Evolutionary conservation across 2,888 invertebrate species (phyloP).

Genomic region (Hydrotaea cyrtoneurina): DNA sequence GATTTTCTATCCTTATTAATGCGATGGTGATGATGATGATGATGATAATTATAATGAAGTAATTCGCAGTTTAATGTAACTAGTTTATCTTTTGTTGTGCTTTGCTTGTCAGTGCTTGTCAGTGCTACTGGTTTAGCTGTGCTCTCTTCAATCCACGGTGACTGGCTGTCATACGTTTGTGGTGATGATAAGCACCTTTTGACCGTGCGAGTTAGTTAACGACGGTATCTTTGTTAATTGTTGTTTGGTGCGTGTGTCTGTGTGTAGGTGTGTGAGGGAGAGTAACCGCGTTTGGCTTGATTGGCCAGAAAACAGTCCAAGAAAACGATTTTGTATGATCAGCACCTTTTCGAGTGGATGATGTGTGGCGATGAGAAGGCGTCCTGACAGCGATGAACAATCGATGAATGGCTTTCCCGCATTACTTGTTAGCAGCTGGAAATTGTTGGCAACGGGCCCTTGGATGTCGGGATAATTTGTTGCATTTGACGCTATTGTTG

Average conservation of each 20-base stretch:
- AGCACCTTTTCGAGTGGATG: background rate
- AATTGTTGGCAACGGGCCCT: background rate
- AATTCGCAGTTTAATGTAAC: slow-evolving; percentile 39
- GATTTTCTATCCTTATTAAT: slow-evolving; percentile 49
- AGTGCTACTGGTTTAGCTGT: slow-evolving; percentile 7
- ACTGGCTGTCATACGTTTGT: background rate
- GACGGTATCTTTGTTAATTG: too few relatives aligned
- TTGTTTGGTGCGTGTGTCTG: too few relatives aligned
- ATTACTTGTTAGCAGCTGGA: background rate
- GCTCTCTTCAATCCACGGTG: background rate
- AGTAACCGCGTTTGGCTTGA: background rate
- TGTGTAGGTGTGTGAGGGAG: background rate
- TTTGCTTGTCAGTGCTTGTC: too few relatives aligned
- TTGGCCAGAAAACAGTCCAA: background rate
- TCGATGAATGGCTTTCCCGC: background rate
- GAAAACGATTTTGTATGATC: background rate
- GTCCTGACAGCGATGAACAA: background rate
- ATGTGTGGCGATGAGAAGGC: background rate
- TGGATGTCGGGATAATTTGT: slow-evolving; percentile 8
- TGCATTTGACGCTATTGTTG: slow-evolving; percentile 5
- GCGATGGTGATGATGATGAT: slow-evolving; percentile 27
- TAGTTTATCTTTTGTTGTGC: too few relatives aligned
- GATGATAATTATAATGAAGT: slow-evolving; percentile 41
- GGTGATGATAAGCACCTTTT: background rate
- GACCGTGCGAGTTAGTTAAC: background rate